A percentile compares a stretch with the other conserved stretches of the same genome.
Conservation (phyloP, 2,113 vertebrate species). For the Plecotus auritus region DNA sequence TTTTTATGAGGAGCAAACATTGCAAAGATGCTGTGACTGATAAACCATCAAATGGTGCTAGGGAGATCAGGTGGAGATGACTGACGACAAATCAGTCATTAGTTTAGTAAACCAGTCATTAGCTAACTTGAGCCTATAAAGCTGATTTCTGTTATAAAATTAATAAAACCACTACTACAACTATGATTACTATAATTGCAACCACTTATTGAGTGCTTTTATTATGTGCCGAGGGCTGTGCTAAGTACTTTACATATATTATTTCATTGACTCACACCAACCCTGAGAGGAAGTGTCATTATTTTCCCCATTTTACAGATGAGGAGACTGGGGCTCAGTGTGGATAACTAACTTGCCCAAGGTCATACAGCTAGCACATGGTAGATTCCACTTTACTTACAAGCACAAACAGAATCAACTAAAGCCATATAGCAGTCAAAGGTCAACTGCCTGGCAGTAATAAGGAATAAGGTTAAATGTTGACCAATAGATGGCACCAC, state of each 20-base stretch:
- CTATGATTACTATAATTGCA: background rate
- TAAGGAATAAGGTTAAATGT: conserved; percentile 8
- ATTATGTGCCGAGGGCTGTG: background rate
- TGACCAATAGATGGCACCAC: conserved; percentile 54
- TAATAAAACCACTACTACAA: background rate
- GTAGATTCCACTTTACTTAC: background rate
- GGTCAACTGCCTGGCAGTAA: background rate
- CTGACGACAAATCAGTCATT: background rate
- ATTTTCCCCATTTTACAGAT: background rate
- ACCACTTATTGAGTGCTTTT: background rate
- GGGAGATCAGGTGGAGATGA: background rate
- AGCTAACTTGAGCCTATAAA: background rate
- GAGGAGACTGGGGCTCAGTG: background rate
- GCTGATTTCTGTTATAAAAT: conserved; percentile 1
- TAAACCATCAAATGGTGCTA: conserved; percentile 1
- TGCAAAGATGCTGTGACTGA: background rate
- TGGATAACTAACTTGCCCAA: background rate
- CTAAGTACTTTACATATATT: background rate
- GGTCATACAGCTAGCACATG: background rate
- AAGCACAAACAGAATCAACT: conserved; percentile 23
- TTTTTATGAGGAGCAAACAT: background rate
- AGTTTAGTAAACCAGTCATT: background rate
- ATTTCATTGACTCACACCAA: background rate
- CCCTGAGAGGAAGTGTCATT: background rate
- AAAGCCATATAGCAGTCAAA: conserved; percentile 17